Conservation (phyloP, 2,113 vertebrate genomes). For the Bambusicola thoracicus region DNA sequence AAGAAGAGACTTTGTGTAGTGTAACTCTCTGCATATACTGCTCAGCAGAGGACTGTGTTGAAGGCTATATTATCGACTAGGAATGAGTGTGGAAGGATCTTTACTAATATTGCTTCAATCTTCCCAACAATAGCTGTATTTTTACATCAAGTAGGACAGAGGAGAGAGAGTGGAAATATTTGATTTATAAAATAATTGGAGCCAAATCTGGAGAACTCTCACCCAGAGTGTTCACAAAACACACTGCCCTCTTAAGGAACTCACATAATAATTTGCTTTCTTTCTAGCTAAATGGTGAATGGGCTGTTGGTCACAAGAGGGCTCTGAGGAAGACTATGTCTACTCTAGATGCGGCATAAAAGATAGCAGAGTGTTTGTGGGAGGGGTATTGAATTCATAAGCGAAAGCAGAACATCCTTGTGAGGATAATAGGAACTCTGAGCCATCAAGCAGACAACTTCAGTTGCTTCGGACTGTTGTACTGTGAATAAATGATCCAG, state of each 20-base stretch:
- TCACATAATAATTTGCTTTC: background rate
- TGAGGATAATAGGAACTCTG: background rate
- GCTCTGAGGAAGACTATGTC: background rate
- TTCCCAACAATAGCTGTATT: background rate
- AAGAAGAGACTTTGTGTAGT: background rate
- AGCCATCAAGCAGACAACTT: background rate
- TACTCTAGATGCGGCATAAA: background rate
- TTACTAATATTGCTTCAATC: background rate
- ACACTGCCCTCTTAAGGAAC: background rate
- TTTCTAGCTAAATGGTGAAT: background rate
- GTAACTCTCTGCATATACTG: background rate
- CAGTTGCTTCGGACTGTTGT: background rate
- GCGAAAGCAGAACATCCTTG: background rate
- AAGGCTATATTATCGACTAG: background rate
- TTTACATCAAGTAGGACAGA: background rate
- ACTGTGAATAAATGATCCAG: constrained; percentile 9
- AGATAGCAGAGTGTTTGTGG: background rate
- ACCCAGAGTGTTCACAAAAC: background rate
- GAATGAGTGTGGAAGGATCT: background rate
- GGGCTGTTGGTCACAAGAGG: rapidly evolving
- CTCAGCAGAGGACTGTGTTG: background rate
- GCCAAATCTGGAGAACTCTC: background rate
- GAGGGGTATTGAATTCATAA: background rate
- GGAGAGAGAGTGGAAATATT: background rate
- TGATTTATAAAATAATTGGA: background rate